phyloP scores from a whole-genome alignment of 2,113 vertebrate genomes.

The Hystrix cristata region DNA sequence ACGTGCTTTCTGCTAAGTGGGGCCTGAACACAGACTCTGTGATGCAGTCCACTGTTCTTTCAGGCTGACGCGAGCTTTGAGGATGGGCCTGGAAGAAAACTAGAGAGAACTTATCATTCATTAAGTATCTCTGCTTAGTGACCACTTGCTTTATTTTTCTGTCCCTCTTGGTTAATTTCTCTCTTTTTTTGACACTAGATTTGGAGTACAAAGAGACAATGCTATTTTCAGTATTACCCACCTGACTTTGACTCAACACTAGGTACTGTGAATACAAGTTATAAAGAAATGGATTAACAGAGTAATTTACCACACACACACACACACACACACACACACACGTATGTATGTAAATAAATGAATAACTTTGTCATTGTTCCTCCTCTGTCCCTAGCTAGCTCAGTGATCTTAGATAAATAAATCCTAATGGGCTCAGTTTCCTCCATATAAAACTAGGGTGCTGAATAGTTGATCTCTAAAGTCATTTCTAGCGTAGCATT shows the following conservation, averaged over 20 bases:
- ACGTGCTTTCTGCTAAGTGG: neutral
- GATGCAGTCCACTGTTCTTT: neutral
- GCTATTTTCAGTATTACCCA: neutral
- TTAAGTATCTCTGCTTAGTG: neutral
- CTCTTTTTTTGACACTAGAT: neutral
- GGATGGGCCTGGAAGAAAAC: neutral
- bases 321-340: no score
- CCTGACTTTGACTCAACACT: neutral
- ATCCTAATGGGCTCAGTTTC: constrained; percentile 6
- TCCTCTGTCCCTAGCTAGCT: neutral
- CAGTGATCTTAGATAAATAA: neutral
- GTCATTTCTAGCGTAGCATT: neutral
- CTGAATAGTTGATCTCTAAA: neutral
- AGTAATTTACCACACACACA: neutral
- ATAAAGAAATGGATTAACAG: neutral
- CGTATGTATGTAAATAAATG: no score
- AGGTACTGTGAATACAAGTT: neutral
- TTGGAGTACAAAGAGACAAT: neutral
- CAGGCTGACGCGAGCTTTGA: neutral
- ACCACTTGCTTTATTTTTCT: constrained; percentile 1
- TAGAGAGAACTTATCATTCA: neutral
- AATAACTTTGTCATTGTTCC: neutral
- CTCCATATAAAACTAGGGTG: neutral
- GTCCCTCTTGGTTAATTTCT: neutral
- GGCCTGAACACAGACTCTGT: neutral